Base-by-base conservation (phyloP, 2,888 invertebrate species). In the Pollenia amentaria region DNA sequence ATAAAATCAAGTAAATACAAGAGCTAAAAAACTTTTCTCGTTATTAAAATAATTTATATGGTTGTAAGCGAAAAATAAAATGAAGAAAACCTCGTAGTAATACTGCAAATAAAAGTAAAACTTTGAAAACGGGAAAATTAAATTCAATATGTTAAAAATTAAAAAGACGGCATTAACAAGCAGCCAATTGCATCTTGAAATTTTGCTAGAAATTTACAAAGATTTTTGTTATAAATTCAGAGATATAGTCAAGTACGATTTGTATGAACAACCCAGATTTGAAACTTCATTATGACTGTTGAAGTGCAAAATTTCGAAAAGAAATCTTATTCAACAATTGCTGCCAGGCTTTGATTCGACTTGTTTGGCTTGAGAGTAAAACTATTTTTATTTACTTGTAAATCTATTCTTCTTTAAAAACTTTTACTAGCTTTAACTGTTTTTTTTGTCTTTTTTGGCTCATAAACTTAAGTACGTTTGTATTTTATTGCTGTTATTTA, bases 11-110 rank as follows among this genome's bases (percentile, higher is more conserved):
- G 70, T 57, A 55, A 72, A 60, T 72, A 76, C 14, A 64, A 70
- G 29, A 75, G 53, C 18, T 70, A 55, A 64, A 38, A 85, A 83
- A 86, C 70, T 83, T 86, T 86, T 79, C 83, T 86, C 79, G 83
- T 86, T 86, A 86, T 86, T 82, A 86, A 86, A 86, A 86, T 75
- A 64, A 78, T 86, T 64, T 72, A 72, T 79, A 77, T 85, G 77
- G 53, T 72, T 73, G 73, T 48, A 67, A 46, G 21, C 42, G 65
- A 73, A 78, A 57, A 67, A 51, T 42, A 21, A 73, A 53, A 38
- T 55, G 16, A 44, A 46, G 57, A 60, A 57, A 70, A 70, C 16
- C 2, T 57, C n/a, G 29, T 10, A 51, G n/a, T n/a, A n/a, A 55
- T 14, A 18, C 18, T 1, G 42, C 14, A 44, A 18, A 64, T 21